Base-by-base conservation (phyloP, 2,888 invertebrate genomes). In the Acrobasis repandana region DNA sequence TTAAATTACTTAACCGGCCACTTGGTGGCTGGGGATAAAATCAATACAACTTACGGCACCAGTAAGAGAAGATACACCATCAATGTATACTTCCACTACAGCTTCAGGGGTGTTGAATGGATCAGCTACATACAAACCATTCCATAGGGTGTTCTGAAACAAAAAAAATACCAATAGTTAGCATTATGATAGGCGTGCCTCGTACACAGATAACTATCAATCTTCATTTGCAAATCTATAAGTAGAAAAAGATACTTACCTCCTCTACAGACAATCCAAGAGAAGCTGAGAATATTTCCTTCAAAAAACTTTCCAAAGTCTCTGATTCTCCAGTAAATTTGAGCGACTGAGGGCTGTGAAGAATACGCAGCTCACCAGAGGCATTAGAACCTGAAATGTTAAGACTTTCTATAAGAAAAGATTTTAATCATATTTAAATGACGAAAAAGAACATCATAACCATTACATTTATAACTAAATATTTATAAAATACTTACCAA, bases 91-190 rank as follows among this genome's bases (percentile, higher is more conserved):
- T 47, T 93, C 94, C 15, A 96, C 94, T 2, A 95, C 92, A 43
- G 94, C 95, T 80, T 96, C 94, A n/a, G 96, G 95, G 56, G 95
- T 93, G 63, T 93, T 88, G 72, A 97, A 97, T 0, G 96, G 96
- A 86, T 96, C 93, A 6, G 82, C 85, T 48, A 97, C 93, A 61
- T 88, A 92, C 67, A 97, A 80, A 14, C 96, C 96, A 69, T 92
- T 86, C 96, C 96, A 97, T 68, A 94, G 91, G 14, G 94, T 93
- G 73, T 93, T 93, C 93, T 95, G 75, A 67, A 61, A 63, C 43
- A 33, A 34, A 28, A 11, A 34, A 11, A 48, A 8, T 48, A 1
- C n/a, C n/a, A n/a, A n/a, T n/a, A n/a, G n/a, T n/a, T 28, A 1
- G 5, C 11, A 0, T 38, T 0, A 54, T 15, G 2, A 18, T 3